A percentile compares a stretch with the other conserved stretches of the same genome.
These are phyloP conservation scores for Sturmia bella DNA, from an alignment of 2,888 invertebrate genomes.

Conservation along the genomic window DNA sequence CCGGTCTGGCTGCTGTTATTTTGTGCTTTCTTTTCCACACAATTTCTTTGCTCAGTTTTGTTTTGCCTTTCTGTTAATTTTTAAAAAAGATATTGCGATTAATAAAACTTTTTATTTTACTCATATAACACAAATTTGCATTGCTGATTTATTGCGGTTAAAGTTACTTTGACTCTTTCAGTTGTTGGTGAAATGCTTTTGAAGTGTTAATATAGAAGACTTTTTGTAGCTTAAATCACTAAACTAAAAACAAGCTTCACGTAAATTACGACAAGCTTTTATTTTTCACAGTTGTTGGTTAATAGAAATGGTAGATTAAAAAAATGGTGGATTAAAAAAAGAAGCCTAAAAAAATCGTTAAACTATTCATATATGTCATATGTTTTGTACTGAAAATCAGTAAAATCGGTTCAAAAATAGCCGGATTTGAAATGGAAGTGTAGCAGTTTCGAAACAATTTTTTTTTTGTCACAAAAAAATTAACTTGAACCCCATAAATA, in stretches of 20 bases:
- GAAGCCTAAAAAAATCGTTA: no score
- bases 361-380: no score
- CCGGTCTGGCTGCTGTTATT: conserved; percentile 55
- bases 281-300: no score
- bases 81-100: conserved; percentile 40
- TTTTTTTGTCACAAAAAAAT: no score
- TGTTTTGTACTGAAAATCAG: no score
- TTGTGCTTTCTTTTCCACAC: background rate
- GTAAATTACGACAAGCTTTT: conserved; percentile 37
- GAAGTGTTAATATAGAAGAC: conserved; percentile 51
- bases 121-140: conserved; percentile 46
- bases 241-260: conserved; percentile 41
- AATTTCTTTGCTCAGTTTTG: conserved; percentile 20
- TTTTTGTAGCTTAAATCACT: conserved; percentile 42
- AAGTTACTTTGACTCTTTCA: conserved; percentile 54
- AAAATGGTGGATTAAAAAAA: no score
- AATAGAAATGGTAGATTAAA: no score
- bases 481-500: no score
- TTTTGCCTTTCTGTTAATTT: conserved; percentile 57
- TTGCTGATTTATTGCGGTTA: conserved; percentile 66
- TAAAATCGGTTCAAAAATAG: no score
- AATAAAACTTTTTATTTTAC: conserved; percentile 19
- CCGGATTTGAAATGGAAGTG: no score
- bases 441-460: no score
- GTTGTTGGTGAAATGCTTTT: conserved; percentile 47